Evolutionary conservation across 2,888 invertebrate genomes (phyloP), one percentile per base, ranked within the genome.

Genomic region (Druceiella hillmani): DNA sequence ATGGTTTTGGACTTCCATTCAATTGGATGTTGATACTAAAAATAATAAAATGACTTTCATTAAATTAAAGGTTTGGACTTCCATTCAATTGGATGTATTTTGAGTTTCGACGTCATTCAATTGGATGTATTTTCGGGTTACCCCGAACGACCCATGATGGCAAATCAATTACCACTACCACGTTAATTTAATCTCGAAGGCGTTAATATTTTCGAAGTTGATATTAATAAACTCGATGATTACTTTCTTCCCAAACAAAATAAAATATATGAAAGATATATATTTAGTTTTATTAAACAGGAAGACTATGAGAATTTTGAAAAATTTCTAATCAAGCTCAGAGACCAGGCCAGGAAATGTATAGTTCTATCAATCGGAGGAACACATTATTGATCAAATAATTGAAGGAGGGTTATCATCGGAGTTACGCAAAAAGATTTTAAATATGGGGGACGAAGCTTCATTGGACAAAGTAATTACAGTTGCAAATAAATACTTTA

Each of bases 321-420:
- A 13, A 52, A 53, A 27, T 56, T 52, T 41, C 11, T 57, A 3
- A 24, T 55, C 12, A 46, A 49, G 32, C 26, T 52, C 10, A 40
- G 56, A 17, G 43, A 54, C 24, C 57, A 58, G 45, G 52, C 54
- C 6, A 39, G 6, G n/a, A n/a, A n/a, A n/a, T n/a, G n/a, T n/a
- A n/a, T n/a, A n/a, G n/a, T n/a, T n/a, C n/a, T n/a, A n/a, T n/a
- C n/a, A n/a, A n/a, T n/a, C n/a, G n/a, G n/a, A n/a, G n/a, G n/a
- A n/a, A n/a, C n/a, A n/a, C n/a, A n/a, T n/a, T n/a, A n/a, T n/a
- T n/a, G n/a, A n/a, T n/a, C n/a, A n/a, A n/a, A n/a, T n/a, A n/a
- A n/a, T n/a, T n/a, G n/a, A n/a, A n/a, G n/a, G n/a, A n/a, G n/a
- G n/a, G n/a, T n/a, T n/a, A n/a, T n/a, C n/a, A n/a, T n/a, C n/a